Base-by-base conservation (phyloP, 2,888 invertebrate species). In the Microctonus aethiopoides region DNA sequence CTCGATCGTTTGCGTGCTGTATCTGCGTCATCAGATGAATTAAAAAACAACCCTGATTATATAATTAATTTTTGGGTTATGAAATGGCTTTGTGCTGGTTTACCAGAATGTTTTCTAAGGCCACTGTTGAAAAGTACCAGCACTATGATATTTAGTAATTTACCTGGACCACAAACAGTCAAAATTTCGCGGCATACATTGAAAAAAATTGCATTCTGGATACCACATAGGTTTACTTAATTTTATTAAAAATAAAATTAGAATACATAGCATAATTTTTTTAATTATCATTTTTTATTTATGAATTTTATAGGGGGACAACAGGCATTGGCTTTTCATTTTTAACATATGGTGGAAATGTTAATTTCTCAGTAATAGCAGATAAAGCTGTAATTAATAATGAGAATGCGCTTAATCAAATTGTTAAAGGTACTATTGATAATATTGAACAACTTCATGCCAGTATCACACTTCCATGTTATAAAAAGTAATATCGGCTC, bases 91-190 rank as follows among this genome's bases (percentile, higher is more conserved):
- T 84, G 87, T 20, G 85, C 85, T 10, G 74, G 88, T 4, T 77
- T 89, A 22, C 90, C 90, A 1, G 86, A 87, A 65, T 77, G 79
- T 32, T 75, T 89, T 2, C 75, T 89, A 26, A 79, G 80, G 51
- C 83, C 84, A 0, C 70, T 88, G 13, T 78, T 89, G 22, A 80
- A 85, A 39, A 89, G 89, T 74, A 88, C 88, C 63, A 88, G 89
- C 34, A 89, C 89, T 0, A 78, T 89, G 79, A 87, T 88, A 0
- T 85, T 89, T 52, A 90, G 89, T 77, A 90, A 89, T 77, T 81
- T 90, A 76, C 88, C 88, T 0, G 90, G 90, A 1, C 89, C 90
- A 1, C 80, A 79, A 7, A 74, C 79, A 46, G 75, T 88, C 4
- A 84, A 81, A 20, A 84, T 88, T 52, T 84, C 88, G 57, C 88